Percentiles rank a stretch among this genome's conserved stretches.
Conservation (phyloP, 2,113 vertebrate genomes). For the Xenotilapia flavipinnis region DNA sequence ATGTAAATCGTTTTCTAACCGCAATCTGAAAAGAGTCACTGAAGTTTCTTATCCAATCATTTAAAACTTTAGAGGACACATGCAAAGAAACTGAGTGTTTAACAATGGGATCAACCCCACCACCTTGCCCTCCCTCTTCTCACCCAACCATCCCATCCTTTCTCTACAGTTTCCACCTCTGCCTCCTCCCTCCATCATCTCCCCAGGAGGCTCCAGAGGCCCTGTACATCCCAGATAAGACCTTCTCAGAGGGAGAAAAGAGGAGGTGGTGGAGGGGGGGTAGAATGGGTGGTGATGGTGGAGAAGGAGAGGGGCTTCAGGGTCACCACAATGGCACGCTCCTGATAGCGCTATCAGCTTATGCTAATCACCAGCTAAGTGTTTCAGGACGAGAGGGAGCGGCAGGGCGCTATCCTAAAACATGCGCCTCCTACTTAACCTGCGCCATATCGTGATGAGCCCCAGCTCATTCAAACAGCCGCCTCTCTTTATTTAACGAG, state of each 20-base stretch:
- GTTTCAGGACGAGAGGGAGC: constrained; percentile 59
- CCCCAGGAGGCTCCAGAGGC: constrained; percentile 64
- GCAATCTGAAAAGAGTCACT: neutral
- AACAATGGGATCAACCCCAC: neutral
- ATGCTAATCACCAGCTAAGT: constrained; percentile 77
- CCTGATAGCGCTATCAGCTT: constrained; percentile 74
- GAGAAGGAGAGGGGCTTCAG: constrained; percentile 27
- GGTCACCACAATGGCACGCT: constrained; percentile 70
- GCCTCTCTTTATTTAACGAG: constrained; percentile 36
- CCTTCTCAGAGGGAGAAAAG: constrained; percentile 43
- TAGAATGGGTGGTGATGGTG: neutral
- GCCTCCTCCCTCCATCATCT: constrained; percentile 41
- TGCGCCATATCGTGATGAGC: constrained; percentile 67
- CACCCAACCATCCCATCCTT: neutral
- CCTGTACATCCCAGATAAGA: constrained; percentile 71
- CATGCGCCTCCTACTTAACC: constrained; percentile 70
- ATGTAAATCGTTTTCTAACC: neutral
- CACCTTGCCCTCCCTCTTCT: neutral
- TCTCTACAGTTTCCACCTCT: constrained; percentile 20
- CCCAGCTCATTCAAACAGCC: constrained; percentile 46
- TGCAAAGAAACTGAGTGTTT: constrained; percentile 42
- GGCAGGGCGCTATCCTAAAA: constrained; percentile 59
- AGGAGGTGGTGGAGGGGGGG: neutral
- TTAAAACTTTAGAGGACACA: constrained; percentile 51
- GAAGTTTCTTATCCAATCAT: constrained; percentile 18